Conservation (phyloP, 1,140 invertebrate species). For the Ceratosolen fusciceps region DNA sequence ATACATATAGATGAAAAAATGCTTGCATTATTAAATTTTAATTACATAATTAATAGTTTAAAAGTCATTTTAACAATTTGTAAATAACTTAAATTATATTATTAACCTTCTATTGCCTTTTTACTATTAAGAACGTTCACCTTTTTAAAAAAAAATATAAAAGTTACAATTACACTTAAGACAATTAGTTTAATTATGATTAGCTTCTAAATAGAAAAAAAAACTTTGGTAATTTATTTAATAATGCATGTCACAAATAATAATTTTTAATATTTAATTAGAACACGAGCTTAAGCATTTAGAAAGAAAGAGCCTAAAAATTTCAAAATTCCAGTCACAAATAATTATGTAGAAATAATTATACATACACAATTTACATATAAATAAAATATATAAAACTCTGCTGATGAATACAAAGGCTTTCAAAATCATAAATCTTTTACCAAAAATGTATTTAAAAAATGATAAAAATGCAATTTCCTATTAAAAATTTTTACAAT, state of each 20-base stretch:
- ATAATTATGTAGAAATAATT: slow-evolving; percentile 7
- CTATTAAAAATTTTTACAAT: slow-evolving; percentile 37
- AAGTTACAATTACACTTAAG: slow-evolving; percentile 15
- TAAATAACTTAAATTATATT: slow-evolving; percentile 29
- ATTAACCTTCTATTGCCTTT: slow-evolving; percentile 44
- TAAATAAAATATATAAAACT: slow-evolving; percentile 7
- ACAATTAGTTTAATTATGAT: slow-evolving; percentile 26
- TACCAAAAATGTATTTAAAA: not conserved
- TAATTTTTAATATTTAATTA: slow-evolving; percentile 24
- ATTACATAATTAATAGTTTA: not conserved
- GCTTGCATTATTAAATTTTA: slow-evolving; percentile 1
- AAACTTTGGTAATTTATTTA: slow-evolving; percentile 5
- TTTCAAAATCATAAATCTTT: slow-evolving; percentile 37
- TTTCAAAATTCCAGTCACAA: slow-evolving; percentile 2
- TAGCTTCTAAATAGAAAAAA: not conserved
- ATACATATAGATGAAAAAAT: not conserved
- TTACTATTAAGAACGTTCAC: slow-evolving; percentile 30
- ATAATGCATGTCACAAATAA: slow-evolving; percentile 5
- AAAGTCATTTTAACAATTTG: not conserved
- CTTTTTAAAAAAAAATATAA: slow-evolving; percentile 25
- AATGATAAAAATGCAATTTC: slow-evolving; percentile 2
- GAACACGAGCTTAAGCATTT: slow-evolving; percentile 41
- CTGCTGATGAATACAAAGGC: slow-evolving; percentile 9
- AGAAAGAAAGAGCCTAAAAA: slow-evolving; percentile 8
- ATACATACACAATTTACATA: not conserved